Conservation (phyloP, 2,113 vertebrate species). For the Atherinomorus stipes region DNA sequence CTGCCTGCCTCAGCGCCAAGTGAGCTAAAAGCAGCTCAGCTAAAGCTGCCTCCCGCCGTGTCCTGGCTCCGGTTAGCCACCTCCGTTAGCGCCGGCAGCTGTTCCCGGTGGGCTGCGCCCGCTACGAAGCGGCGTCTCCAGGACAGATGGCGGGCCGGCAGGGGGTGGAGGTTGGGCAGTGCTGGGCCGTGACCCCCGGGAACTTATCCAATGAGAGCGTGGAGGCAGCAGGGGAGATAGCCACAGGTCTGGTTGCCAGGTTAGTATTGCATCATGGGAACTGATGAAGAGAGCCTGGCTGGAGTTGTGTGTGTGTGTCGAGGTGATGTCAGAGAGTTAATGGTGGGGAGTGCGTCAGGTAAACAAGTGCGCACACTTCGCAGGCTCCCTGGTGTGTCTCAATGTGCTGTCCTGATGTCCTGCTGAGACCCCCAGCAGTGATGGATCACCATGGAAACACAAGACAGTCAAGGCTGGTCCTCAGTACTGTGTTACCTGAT, state of each 20-base stretch:
- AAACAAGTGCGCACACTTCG: slow-evolving; percentile 32
- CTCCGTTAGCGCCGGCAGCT: slow-evolving; percentile 61
- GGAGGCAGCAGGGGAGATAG: slow-evolving; percentile 61
- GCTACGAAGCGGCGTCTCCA: slow-evolving; percentile 26
- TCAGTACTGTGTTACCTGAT: slow-evolving; percentile 30
- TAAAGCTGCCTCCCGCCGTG: slow-evolving; percentile 48
- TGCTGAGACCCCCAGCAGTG: slow-evolving; percentile 59
- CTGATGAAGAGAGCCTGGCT: slow-evolving; percentile 42
- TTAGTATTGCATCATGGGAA: slow-evolving; percentile 60
- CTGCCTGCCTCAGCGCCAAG: slow-evolving; percentile 1
- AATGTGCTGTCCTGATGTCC: slow-evolving; percentile 73
- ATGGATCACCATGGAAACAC: slow-evolving; percentile 71
- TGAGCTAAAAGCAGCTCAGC: slow-evolving; percentile 53
- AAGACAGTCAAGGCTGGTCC: slow-evolving; percentile 15
- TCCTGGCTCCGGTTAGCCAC: slow-evolving; percentile 51
- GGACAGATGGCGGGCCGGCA: slow-evolving; percentile 65
- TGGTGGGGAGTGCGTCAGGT: slow-evolving; percentile 42
- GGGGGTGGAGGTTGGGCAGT: slow-evolving; percentile 23
- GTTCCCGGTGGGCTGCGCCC: slow-evolving; percentile 57
- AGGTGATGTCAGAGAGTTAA: slow-evolving; percentile 63
- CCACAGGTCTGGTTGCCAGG: slow-evolving; percentile 74
- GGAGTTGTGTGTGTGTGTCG: slow-evolving; percentile 15
- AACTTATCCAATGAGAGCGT: slow-evolving; percentile 61
- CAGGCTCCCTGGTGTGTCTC: slow-evolving; percentile 49
- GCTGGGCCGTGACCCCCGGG: slow-evolving; percentile 52